Conservation (phyloP, 2,888 invertebrate species). For the Prosapia bicincta region DNA sequence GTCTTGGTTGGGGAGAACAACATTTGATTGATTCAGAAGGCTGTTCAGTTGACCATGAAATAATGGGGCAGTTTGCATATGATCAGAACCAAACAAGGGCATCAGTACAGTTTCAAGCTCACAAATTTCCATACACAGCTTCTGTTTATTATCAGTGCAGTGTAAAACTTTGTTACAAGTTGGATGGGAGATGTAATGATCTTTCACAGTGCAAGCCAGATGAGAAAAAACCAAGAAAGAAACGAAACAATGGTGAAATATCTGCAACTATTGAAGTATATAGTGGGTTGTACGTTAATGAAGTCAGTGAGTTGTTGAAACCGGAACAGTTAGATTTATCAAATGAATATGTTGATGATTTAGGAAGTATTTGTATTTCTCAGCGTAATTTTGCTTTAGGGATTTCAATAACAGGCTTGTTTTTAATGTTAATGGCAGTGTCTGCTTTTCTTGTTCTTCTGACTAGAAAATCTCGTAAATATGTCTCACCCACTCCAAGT, state of each 20-base stretch:
- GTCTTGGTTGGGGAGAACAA: slow-evolving; percentile 91
- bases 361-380: slow-evolving; percentile 78
- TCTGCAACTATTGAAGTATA: slow-evolving; percentile 88
- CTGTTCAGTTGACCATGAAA: slow-evolving; percentile 86
- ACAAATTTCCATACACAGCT: slow-evolving; percentile 92
- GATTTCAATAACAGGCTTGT: slow-evolving; percentile 84
- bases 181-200: slow-evolving; percentile 72
- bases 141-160: slow-evolving; percentile 94
- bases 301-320: slow-evolving; percentile 67
- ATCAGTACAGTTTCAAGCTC: slow-evolving; percentile 84
- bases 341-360: slow-evolving; percentile 73
- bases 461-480: slow-evolving; percentile 73
- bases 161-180: slow-evolving; percentile 74
- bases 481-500: slow-evolving; percentile 79
- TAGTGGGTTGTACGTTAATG: slow-evolving; percentile 87
- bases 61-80: slow-evolving; percentile 88
- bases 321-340: slow-evolving; percentile 65
- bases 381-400: slow-evolving; percentile 88
- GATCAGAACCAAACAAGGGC: slow-evolving; percentile 71
- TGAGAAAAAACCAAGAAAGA: slow-evolving; percentile 49
- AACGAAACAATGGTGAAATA: slow-evolving; percentile 55
- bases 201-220: slow-evolving; percentile 59
- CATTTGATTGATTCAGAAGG: slow-evolving; percentile 78
- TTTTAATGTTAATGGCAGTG: slow-evolving; percentile 74
- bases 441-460: slow-evolving; percentile 81